These are phyloP conservation scores for Isurus oxyrinchus DNA, from an alignment of 2,113 vertebrate species.

Conservation along the genomic window DNA sequence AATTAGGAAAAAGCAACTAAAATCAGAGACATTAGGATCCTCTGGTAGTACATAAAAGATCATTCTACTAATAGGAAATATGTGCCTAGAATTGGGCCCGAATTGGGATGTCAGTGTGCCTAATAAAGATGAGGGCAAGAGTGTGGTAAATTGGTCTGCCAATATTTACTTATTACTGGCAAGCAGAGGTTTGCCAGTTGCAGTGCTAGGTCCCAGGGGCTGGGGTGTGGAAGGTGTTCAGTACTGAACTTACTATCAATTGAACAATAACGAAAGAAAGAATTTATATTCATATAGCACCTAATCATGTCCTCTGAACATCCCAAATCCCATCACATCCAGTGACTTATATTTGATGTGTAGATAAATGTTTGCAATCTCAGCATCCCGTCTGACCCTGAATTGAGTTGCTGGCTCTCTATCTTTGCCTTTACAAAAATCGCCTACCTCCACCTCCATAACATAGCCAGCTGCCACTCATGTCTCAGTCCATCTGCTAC, in stretches of 20 bases:
- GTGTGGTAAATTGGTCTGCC: neutral
- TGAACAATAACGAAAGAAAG: no score
- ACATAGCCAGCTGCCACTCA: neutral
- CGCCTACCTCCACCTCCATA: neutral
- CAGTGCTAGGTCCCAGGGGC: no score
- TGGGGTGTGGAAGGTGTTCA: no score
- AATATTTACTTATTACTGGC: neutral
- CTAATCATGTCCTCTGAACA: neutral
- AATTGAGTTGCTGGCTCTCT: neutral
- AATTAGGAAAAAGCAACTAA: neutral
- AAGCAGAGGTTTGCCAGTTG: no score
- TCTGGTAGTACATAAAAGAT: neutral
- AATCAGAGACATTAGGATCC: neutral
- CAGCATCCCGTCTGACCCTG: neutral
- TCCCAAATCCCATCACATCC: neutral
- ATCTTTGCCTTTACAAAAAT: neutral
- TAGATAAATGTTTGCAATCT: neutral
- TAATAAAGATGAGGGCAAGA: neutral
- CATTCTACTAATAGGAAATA: neutral
- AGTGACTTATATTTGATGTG: neutral
- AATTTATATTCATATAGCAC: neutral
- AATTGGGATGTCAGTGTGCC: neutral
- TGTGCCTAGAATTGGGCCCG: neutral
- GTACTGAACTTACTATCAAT: no score
- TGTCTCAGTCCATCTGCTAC: neutral